Evolutionary conservation across 2,113 vertebrate genomes (phyloP), one percentile per base, ranked within the genome.

Genomic region (Hyperoodon ampullatus): DNA sequence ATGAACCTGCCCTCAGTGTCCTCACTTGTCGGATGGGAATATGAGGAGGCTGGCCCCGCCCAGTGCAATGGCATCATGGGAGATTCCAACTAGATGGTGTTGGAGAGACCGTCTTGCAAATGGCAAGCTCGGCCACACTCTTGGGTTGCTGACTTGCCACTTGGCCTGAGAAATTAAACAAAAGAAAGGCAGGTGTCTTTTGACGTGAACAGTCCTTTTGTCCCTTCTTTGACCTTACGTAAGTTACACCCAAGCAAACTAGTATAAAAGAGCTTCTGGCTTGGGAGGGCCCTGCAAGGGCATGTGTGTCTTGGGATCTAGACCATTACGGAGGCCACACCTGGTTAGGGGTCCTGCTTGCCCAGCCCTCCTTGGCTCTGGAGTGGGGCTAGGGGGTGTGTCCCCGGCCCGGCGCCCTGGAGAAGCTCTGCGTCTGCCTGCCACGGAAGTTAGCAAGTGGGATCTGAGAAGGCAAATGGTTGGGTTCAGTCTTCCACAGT

Each of bases 171-270:
- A 93, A 87, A 77, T 44, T 66, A 44, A 81, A 63, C 83, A 68
- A 12, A 71, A 60, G 68, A 35, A 93, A 90, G 90, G 18, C 65
- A 65, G n/a, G 35, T 65, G 55, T 92, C 61, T 80, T 96, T 81
- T 15, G 60, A 88, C 42, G 9, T 12, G 12, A 80, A 61, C 70
- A 71, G 26, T 28, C 13, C 18, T 86, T 61, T 75, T 86, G 33
- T 86, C 18, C 18, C 66, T 90, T 93, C 28, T 47, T 86, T 95
- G 80, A 86, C 42, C 30, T 42, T 50, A 28, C 50, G 5, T 70
- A 88, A 85, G 53, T 80, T 65, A 66, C 5, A 85, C 39, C 13
- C n/a, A 60, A 58, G 66, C 44, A 50, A 95, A 65, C 23, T 33
- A 63, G 24, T 30, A 44, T 66, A 39, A 55, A 65, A 72, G 44